phyloP scores from a whole-genome alignment of 2,888 invertebrate species.

The Amblyteles armatorius region DNA sequence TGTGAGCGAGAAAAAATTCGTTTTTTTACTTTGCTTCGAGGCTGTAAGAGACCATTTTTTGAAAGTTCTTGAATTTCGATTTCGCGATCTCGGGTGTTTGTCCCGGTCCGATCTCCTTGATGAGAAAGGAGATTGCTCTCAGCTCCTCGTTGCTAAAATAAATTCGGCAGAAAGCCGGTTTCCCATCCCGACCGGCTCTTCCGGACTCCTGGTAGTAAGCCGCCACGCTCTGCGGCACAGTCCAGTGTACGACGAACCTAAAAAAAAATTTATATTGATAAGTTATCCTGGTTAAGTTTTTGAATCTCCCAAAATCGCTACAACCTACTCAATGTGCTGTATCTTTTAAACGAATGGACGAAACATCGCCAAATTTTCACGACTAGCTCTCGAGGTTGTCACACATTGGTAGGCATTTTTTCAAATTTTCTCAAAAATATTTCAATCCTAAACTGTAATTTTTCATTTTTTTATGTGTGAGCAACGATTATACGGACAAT shows the following conservation, averaged over 20 bases:
- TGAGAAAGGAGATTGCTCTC: slow-evolving; percentile 78
- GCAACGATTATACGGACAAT: too few species aligned
- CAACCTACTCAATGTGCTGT: too few species aligned
- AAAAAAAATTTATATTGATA: slow-evolving; percentile 55
- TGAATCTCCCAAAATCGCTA: background rate
- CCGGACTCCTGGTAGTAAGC: slow-evolving; percentile 99
- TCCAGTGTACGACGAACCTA: slow-evolving; percentile 98
- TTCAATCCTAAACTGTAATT: background rate
- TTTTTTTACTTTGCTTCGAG: slow-evolving; percentile 89
- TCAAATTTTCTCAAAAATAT: background rate
- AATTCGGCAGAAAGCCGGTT: slow-evolving; percentile 94
- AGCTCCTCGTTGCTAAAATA: slow-evolving; percentile 87
- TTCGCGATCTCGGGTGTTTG: slow-evolving; percentile 75
- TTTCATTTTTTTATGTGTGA: background rate
- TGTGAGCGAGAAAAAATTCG: background rate
- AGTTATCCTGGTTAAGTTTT: background rate
- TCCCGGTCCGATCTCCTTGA: slow-evolving; percentile 72
- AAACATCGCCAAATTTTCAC: background rate
- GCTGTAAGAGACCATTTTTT: slow-evolving; percentile 94
- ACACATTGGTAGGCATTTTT: background rate
- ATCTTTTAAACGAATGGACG: background rate
- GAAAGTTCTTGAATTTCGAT: slow-evolving; percentile 90
- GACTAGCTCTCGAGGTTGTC: background rate
- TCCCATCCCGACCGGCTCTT: slow-evolving; percentile 97
- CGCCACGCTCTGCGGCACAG: slow-evolving; percentile 96